Evolutionary conservation across 2,797 vertebrate species (phyloP).

Genomic region (Lemur catta): DNA sequence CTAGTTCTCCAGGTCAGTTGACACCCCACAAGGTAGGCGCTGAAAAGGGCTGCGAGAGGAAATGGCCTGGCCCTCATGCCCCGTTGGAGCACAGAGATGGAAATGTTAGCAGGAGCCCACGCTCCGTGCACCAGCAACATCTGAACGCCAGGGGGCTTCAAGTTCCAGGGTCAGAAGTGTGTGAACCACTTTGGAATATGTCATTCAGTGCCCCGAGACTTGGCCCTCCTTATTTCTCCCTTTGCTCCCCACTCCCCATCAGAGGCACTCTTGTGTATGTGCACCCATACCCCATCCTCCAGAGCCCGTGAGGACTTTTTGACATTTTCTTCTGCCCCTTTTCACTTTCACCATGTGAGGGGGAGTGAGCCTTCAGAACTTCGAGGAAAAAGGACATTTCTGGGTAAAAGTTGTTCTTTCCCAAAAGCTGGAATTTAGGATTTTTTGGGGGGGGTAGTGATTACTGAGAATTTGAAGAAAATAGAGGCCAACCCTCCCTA

Average conservation of each 20-base stretch:
- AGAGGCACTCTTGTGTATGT: neutral
- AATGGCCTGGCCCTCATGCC: neutral
- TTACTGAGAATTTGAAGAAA: neutral
- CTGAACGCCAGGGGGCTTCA: neutral
- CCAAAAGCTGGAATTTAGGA: neutral
- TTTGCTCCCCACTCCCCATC: neutral
- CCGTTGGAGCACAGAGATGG: neutral
- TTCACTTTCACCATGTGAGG: neutral
- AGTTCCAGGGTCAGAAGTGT: neutral
- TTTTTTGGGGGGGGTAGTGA: neutral
- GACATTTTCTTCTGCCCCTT: neutral
- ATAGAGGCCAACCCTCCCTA: neutral
- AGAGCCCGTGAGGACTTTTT: neutral
- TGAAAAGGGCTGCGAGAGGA: neutral
- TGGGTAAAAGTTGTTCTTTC: neutral
- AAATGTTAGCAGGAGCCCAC: neutral
- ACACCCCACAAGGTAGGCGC: neutral
- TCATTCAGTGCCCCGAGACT: neutral
- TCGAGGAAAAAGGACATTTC: neutral
- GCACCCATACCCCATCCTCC: rapidly evolving
- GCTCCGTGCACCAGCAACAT: rapidly evolving
- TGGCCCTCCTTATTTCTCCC: neutral
- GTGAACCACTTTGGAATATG: neutral
- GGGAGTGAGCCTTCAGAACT: neutral
- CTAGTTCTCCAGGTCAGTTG: neutral